Base-by-base conservation (phyloP, 2,113 vertebrate genomes). In the Nesogale talazaci region DNA sequence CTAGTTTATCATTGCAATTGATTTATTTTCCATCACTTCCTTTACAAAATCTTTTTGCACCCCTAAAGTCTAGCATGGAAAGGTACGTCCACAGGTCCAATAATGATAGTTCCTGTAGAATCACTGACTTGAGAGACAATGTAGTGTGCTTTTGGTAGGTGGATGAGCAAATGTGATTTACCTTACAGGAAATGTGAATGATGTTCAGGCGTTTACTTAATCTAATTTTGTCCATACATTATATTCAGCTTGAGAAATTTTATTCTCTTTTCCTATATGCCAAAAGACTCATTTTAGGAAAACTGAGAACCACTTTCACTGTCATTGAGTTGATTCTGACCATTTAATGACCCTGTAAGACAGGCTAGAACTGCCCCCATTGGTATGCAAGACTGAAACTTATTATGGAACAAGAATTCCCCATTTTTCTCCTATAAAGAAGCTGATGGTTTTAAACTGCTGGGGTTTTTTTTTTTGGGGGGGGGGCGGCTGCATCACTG, bases 161-260 rank as follows among this genome's bases (percentile, higher is more conserved):
- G 38, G 78, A 57, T 42, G 75, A 89, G 81, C 92, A 95, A 89
- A 86, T 75, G 57, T 90, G 63, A 78, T 85, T 96, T 83, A n/a
- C 16, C 74, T 11, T 19, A 61, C 6, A 61, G 17, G 17, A 19
- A 61, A 19, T 61, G 3, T 65, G 84, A 89, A 90, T 86, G 38
- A 79, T 38, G 36, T 19, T 67, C 9, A 52, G n/a, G 31, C 3
- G 84, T 92, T 93, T 31, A 52, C 90, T 65, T 85, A 23, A 67
- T 20, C 31, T 56, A 25, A 4, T 6, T 52, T 46, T 79, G n/a
- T 40, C 31, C 36, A 61, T 23, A 20, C 75, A 69, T 17, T 74
- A 2, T 22, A 86, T 61, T 92, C 3, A 65, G 6, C 12, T 86
- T 6, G 23, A 69, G 57, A 36, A 79, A 52, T 36, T 36, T 52